Conservation (phyloP, 2,888 invertebrate genomes). For the Athalia rosae region DNA sequence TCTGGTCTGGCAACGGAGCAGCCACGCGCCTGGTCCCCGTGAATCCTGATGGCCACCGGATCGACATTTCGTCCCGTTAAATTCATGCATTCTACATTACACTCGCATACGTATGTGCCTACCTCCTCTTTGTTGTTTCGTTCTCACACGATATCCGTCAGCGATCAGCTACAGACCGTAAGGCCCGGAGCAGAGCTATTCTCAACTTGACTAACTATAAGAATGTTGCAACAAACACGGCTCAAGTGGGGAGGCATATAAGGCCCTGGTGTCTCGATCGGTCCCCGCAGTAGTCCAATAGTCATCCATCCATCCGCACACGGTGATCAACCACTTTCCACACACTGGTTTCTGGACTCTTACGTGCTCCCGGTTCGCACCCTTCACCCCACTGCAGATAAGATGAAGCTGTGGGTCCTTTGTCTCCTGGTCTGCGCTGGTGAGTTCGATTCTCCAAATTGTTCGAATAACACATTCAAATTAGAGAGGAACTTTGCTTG, state of each 20-base stretch:
- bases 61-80: neutral
- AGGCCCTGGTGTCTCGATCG: constrained; percentile 66
- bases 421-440: constrained; percentile 65
- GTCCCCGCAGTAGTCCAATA: constrained; percentile 69
- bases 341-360: constrained; percentile 7
- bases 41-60: neutral
- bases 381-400: constrained; percentile 11
- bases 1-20: neutral
- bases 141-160: constrained; percentile 22
- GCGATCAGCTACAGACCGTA: constrained; percentile 11
- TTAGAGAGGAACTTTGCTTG: neutral
- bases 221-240: constrained; percentile 54
- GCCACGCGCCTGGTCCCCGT: neutral
- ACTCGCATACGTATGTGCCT: neutral
- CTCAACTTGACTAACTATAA: constrained; percentile 13
- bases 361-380: constrained; percentile 12
- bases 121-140: constrained; percentile 14
- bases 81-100: neutral
- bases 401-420: constrained; percentile 65
- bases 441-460: constrained; percentile 56
- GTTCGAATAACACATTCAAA: neutral
- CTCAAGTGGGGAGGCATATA: constrained; percentile 71
- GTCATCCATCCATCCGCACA: constrained; percentile 60
- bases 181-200: neutral
- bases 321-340: neutral